Evolutionary conservation across 2,888 invertebrate genomes (phyloP), one percentile per base, ranked within the genome.

Genomic region (Cecidostiba fungosa): DNA sequence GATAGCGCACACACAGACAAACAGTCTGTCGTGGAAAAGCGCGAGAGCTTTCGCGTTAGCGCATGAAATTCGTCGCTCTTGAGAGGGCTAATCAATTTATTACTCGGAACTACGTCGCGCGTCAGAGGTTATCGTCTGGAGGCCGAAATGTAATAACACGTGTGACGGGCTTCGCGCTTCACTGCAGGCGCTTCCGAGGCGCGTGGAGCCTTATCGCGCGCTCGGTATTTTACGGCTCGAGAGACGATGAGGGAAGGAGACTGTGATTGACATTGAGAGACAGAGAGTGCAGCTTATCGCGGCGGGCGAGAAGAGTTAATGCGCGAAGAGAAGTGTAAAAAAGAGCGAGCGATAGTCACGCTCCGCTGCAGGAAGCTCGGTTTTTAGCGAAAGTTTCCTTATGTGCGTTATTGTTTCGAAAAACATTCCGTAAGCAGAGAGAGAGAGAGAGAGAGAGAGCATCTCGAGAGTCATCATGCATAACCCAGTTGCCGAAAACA

Each of bases 61-160:
- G 84, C 87, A 87, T 87, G 85, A 87, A 87, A 87, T 87, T 87
- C 85, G 82, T 82, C 73, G 19, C 29, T 59, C 80, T 23, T 62
- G 62, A 0, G 36, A 36, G 50, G 19, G 14, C 19, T 70, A 77
- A 82, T 82, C 82, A 82, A 82, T 82, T 82, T 82, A 54, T 69
- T 59, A 43, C 23, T 50, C 29, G 59, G 19, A 29, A 43, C 19
- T 77, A 23, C 59, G 32, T 66, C 6, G 6, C 66, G 70, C 23
- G 29, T n/a, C 14, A 82, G 43, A 72, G 84, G 84, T 84, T 84
- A 84, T 84, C 84, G 79, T 26, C 32, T 32, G 69, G 79, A 70
- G 70, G 79, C 29, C 26, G 54, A 70, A 54, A 2, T 19, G 78
- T 50, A 78, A 78, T 78, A 78, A 78, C 79, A 70, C 79, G 79